Conservation (phyloP, 2,888 invertebrate genomes). For the Drosophila siamana region DNA sequence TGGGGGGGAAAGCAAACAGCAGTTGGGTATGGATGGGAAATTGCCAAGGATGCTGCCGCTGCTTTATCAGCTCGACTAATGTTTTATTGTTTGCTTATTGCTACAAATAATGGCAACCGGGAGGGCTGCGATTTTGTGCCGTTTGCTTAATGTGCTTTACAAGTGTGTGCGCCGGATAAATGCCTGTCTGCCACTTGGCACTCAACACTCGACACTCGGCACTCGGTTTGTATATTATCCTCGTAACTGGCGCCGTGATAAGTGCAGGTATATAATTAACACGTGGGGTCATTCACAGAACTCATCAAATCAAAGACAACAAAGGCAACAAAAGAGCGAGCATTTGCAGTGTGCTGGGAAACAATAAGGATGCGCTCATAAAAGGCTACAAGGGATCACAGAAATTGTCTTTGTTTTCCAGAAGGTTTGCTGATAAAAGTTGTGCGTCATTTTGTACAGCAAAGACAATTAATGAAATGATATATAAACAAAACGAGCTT, state of each 20-base stretch:
- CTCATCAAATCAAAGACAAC: conserved; percentile 24
- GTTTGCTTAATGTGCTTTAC: conserved; percentile 21
- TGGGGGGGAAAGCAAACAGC: background rate
- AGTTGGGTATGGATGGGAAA: background rate
- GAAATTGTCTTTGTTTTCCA: conserved; percentile 1
- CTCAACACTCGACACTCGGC: too few species aligned
- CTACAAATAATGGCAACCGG: conserved; percentile 62
- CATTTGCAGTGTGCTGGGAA: conserved; percentile 3
- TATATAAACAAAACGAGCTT: background rate
- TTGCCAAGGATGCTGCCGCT: conserved; percentile 12
- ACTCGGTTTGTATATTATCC: conserved; percentile 8
- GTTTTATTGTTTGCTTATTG: conserved; percentile 78
- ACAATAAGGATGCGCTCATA: conserved; percentile 11
- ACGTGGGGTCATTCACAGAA: conserved; percentile 20
- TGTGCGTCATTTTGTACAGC: background rate
- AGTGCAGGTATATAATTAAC: conserved; percentile 62
- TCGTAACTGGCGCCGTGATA: conserved; percentile 34
- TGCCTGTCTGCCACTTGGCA: conserved; percentile 31
- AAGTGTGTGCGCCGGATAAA: conserved; percentile 27
- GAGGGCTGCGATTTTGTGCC: conserved; percentile 6
- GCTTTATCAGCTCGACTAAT: conserved; percentile 65
- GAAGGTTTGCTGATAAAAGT: background rate
- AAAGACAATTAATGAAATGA: background rate
- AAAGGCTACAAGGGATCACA: conserved; percentile 8
- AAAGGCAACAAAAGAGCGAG: conserved; percentile 15